Evolutionary conservation across 2,797 vertebrate genomes (phyloP).

Genomic region (Serranus cabrilla): DNA sequence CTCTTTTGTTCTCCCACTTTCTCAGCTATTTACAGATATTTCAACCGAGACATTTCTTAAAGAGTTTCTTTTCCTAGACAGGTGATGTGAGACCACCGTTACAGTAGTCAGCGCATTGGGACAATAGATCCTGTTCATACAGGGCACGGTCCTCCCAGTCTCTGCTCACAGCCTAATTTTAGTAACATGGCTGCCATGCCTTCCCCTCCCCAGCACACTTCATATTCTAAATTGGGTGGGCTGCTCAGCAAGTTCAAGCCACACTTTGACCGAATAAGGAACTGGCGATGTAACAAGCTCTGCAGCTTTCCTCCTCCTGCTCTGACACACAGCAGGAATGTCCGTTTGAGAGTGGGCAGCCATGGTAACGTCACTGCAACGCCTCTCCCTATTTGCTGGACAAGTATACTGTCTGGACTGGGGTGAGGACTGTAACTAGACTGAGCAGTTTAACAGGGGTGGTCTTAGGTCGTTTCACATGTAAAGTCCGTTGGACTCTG

Average conservation of each 20-base stretch:
- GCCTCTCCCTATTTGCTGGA: constrained; percentile 46
- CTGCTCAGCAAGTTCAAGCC: constrained; percentile 75
- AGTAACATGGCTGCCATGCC: constrained; percentile 65
- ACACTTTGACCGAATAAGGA: constrained; percentile 87
- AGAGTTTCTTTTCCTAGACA: not conserved
- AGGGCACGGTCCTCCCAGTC: constrained; percentile 56
- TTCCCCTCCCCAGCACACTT: constrained; percentile 67
- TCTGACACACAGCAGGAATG: constrained; percentile 73
- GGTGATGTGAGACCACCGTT: constrained; percentile 30
- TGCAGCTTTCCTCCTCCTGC: constrained; percentile 62
- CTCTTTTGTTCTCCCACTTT: not conserved
- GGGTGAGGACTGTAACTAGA: constrained; percentile 4
- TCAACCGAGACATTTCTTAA: not conserved
- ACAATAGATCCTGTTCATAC: constrained; percentile 64
- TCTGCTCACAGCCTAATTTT: constrained; percentile 79
- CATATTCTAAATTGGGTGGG: constrained; percentile 81
- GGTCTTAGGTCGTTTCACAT: not conserved
- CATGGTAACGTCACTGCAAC: constrained; percentile 65
- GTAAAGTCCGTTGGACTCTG: too few relatives aligned
- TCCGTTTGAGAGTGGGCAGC: constrained; percentile 62
- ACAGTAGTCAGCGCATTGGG: constrained; percentile 18
- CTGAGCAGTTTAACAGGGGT: not conserved
- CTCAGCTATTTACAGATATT: not conserved
- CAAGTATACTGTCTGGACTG: constrained; percentile 35
- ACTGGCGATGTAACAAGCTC: constrained; percentile 54